Conservation (phyloP, 2,888 invertebrate genomes). For the Lasioglossum malachurum region DNA sequence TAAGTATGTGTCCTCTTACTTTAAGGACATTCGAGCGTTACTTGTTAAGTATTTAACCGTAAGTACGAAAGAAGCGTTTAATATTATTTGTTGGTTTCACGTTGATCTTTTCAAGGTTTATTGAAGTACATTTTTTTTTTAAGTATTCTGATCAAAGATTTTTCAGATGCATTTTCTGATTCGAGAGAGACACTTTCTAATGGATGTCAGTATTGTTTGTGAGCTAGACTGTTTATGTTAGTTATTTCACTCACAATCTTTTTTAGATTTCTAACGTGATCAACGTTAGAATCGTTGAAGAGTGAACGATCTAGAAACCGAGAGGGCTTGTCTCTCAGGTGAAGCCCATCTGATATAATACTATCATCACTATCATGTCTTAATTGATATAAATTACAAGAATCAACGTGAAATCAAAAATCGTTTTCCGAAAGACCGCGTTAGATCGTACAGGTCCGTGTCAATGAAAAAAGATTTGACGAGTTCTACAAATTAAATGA, state of each 20-base stretch:
- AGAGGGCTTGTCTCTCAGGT: too few species aligned
- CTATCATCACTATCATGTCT: too few species aligned
- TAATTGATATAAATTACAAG: too few species aligned
- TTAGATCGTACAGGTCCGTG: not conserved
- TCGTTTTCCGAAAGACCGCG: not conserved
- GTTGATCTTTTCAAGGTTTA: not conserved
- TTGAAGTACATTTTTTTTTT: not conserved
- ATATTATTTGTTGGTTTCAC: constrained; percentile 1
- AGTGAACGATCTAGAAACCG: too few species aligned
- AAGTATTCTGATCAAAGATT: too few species aligned
- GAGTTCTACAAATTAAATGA: not conserved
- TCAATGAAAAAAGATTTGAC: not conserved
- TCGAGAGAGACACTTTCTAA: not conserved
- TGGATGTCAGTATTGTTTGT: too few species aligned
- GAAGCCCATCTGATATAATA: too few species aligned
- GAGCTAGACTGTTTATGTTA: too few species aligned
- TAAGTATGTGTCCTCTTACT: not conserved
- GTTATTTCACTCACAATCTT: too few species aligned
- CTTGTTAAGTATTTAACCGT: not conserved
- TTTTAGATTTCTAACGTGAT: too few species aligned
- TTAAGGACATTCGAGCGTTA: not conserved
- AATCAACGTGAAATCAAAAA: not conserved
- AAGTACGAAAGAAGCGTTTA: not conserved
- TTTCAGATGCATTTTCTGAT: not conserved
- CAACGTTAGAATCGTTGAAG: too few species aligned